Evolutionary conservation across 2,113 vertebrate species (phyloP).

Genomic region (Phalacrocorax aristotelis): DNA sequence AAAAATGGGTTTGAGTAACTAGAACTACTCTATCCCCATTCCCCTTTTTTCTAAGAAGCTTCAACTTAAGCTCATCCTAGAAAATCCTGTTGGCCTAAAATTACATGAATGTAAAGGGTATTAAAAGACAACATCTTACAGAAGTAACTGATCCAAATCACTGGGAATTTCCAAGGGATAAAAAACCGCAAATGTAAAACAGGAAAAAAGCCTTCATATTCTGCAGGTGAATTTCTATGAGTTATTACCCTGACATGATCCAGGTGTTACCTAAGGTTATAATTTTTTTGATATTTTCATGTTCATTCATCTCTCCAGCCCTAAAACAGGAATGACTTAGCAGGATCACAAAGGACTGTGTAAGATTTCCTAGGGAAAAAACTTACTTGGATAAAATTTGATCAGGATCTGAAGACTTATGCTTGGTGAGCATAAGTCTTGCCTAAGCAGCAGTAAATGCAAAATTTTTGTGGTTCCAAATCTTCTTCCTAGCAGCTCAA

Average conservation of each 20-base stretch:
- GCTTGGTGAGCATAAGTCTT: neutral
- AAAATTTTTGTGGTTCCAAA: neutral
- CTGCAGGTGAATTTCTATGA: neutral
- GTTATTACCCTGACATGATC: neutral
- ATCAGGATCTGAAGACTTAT: neutral
- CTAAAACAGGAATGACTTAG: neutral
- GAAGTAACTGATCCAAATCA: neutral
- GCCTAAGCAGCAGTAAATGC: neutral
- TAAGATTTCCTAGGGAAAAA: neutral
- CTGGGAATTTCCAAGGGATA: neutral
- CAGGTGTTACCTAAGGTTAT: neutral
- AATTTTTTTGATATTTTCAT: neutral
- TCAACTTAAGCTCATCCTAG: neutral
- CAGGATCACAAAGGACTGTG: neutral
- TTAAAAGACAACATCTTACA: neutral
- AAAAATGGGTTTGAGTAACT: neutral
- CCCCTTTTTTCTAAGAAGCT: neutral
- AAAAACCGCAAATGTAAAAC: neutral
- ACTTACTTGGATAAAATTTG: neutral
- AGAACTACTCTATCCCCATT: neutral
- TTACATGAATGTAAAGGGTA: neutral
- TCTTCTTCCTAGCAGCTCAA: neutral
- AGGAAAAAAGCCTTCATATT: neutral
- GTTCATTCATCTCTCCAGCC: neutral
- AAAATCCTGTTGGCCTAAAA: neutral